These are phyloP conservation scores for Eospalax fontanierii DNA, from an alignment of 2,797 vertebrate species.

Conservation along the genomic window DNA sequence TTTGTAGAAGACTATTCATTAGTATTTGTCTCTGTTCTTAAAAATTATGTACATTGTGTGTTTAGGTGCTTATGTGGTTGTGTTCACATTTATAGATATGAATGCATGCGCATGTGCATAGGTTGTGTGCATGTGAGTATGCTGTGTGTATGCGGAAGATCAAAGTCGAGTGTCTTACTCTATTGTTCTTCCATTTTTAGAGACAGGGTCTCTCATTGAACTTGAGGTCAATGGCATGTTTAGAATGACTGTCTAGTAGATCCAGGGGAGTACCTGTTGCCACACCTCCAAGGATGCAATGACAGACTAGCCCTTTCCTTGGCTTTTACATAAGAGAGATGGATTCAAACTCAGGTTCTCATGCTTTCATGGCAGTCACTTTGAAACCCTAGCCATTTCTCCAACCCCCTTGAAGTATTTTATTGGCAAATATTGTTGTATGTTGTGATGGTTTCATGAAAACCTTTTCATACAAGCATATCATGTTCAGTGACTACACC, in stretches of 20 bases:
- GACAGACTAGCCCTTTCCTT: fast-evolving
- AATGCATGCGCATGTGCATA: neutral
- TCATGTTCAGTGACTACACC: neutral
- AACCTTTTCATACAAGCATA: neutral
- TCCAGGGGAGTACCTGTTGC: neutral
- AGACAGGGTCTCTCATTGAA: neutral
- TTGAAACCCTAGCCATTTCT: neutral
- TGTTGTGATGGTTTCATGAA: neutral
- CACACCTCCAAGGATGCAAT: too few species aligned
- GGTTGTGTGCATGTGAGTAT: neutral
- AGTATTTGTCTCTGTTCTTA: neutral
- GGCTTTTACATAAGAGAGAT: neutral
- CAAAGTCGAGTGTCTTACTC: neutral
- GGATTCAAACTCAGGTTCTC: neutral
- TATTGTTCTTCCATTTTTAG: too few species aligned
- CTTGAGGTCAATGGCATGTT: neutral
- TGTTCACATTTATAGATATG: neutral
- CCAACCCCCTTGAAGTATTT: neutral
- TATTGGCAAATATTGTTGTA: neutral
- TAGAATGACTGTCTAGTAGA: neutral
- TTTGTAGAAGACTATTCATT: neutral
- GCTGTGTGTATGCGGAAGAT: neutral
- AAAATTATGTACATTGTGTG: neutral
- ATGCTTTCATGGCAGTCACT: neutral
- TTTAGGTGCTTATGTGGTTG: neutral